Evolutionary conservation across 1,140 invertebrate genomes (phyloP).

Genomic region (Tribolium madens): DNA sequence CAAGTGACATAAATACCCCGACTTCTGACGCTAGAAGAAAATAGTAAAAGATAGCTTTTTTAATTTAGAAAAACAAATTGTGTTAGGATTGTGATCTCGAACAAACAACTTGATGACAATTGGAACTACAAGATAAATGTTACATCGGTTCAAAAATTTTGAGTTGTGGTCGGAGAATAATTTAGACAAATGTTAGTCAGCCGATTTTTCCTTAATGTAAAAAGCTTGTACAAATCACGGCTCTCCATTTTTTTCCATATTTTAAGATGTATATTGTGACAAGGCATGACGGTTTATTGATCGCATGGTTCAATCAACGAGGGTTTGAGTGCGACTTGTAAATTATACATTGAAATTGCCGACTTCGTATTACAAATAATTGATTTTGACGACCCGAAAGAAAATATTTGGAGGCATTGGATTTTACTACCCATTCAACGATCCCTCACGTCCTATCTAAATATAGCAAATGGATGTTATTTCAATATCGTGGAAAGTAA

Average conservation of each 20-base stretch:
- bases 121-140: background rate
- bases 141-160: background rate
- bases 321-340: background rate
- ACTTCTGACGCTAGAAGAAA: background rate
- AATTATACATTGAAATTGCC: conserved; percentile 18
- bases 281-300: background rate
- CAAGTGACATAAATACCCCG: background rate
- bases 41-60: background rate
- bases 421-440: conserved; percentile 22
- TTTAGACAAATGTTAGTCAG: background rate
- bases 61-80: background rate
- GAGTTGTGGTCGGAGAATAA: background rate
- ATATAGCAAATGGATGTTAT: conserved; percentile 25
- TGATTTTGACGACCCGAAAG: conserved; percentile 12
- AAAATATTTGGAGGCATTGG: conserved; percentile 22
- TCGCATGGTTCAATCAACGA: background rate
- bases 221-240: background rate
- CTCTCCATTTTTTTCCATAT: background rate
- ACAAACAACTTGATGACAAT: background rate
- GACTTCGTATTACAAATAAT: conserved; percentile 26
- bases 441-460: conserved; percentile 36
- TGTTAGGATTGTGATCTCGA: background rate
- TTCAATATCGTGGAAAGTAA: conserved; percentile 7
- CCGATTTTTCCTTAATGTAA: background rate
- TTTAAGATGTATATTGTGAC: background rate